phyloP scores from a whole-genome alignment of 1,140 invertebrate genomes.

The Drosophila triauraria region DNA sequence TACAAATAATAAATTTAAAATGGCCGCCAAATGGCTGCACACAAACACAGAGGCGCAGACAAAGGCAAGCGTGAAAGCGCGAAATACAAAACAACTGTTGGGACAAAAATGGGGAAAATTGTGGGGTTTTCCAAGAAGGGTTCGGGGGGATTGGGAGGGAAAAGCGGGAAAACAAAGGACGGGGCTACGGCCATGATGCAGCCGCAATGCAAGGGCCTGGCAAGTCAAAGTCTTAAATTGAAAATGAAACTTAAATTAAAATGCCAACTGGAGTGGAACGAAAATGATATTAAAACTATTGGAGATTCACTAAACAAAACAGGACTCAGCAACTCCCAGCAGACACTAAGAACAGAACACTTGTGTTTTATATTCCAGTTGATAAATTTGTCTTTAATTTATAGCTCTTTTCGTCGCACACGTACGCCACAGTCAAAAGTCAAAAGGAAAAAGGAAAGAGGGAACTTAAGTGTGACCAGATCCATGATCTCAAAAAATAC shows the following conservation, averaged over 20 bases:
- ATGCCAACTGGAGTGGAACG: constrained; percentile 82
- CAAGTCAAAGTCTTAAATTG: constrained; percentile 83
- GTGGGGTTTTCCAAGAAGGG: background rate
- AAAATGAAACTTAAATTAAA: constrained; percentile 84
- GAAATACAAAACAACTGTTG: constrained; percentile 72
- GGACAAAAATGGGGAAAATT: constrained; percentile 29
- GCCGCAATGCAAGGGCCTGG: constrained; percentile 60
- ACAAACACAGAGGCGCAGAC: constrained; percentile 38
- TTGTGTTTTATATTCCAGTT: no score
- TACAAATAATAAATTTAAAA: constrained; percentile 81
- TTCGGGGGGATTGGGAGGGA: background rate
- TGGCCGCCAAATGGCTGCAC: constrained; percentile 70
- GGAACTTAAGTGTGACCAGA: no score
- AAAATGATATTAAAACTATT: constrained; percentile 83
- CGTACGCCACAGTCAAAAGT: no score
- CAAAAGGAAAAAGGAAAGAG: no score
- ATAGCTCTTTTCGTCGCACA: no score
- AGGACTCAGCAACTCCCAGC: no score
- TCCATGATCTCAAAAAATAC: no score
- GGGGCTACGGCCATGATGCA: constrained; percentile 46
- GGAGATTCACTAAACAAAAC: no score
- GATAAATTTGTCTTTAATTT: no score
- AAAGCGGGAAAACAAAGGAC: constrained; percentile 8
- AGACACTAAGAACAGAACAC: no score
- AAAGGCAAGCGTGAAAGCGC: constrained; percentile 73